phyloP scores from a whole-genome alignment of 2,888 invertebrate genomes.

The Timema cristinae region DNA sequence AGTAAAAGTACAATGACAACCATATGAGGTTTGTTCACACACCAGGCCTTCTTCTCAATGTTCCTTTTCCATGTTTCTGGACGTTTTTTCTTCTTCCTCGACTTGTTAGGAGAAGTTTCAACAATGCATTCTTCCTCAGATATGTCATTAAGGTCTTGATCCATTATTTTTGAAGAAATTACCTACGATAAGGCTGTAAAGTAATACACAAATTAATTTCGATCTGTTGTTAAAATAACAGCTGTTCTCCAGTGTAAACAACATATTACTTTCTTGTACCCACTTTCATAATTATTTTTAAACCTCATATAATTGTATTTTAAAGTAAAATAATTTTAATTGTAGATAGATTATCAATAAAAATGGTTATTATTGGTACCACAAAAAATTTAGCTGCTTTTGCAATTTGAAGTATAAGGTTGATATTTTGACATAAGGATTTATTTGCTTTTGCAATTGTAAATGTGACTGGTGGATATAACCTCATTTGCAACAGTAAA shows the following conservation, averaged over 20 bases:
- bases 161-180: neutral
- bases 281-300: too few relatives aligned
- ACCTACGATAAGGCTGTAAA: neutral
- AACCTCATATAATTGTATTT: too few relatives aligned
- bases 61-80: neutral
- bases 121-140: neutral
- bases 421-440: too few relatives aligned
- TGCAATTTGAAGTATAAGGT: too few relatives aligned
- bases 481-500: too few relatives aligned
- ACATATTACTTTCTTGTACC: neutral
- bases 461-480: too few relatives aligned
- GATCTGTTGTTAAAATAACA: neutral
- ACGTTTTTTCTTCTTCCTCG: neutral
- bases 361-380: too few relatives aligned
- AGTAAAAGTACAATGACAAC: neutral
- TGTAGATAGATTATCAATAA: too few relatives aligned
- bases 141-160: constrained; percentile 1
- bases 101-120: neutral
- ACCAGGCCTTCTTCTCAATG: neutral
- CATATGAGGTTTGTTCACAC: neutral
- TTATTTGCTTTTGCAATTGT: too few relatives aligned
- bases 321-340: too few relatives aligned
- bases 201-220: neutral
- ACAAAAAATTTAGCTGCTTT: too few relatives aligned
- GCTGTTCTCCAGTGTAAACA: neutral